Conservation (phyloP, 1,140 invertebrate species). For the Diachasmimorpha longicaudata region DNA sequence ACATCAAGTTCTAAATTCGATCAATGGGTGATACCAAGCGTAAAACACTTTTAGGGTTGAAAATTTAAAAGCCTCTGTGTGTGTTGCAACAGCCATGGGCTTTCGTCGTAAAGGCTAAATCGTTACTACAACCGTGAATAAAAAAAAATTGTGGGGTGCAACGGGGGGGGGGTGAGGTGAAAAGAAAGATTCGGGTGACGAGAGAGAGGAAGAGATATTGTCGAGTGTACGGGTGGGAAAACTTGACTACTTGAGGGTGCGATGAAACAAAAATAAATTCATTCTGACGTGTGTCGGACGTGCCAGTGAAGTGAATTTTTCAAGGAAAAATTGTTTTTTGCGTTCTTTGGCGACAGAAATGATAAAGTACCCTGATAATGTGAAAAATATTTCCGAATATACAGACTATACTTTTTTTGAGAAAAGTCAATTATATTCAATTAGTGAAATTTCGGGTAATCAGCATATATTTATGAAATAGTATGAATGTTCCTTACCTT, state of each 20-base stretch:
- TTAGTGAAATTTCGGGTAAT: no score
- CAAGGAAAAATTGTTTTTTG: neutral
- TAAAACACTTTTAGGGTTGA: conserved; percentile 64
- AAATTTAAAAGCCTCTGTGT: conserved; percentile 51
- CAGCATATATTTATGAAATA: no score
- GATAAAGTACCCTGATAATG: neutral
- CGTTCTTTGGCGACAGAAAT: no score
- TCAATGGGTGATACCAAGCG: conserved; percentile 61
- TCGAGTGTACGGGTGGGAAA: conserved; percentile 15
- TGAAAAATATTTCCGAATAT: no score
- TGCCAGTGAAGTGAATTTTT: conserved; percentile 24
- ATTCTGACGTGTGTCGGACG: conserved; percentile 32
- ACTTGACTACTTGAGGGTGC: neutral
- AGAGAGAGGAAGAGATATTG: conserved; percentile 7
- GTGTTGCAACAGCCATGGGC: neutral
- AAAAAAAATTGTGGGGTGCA: neutral
- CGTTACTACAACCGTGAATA: conserved; percentile 52
- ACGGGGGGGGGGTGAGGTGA: neutral
- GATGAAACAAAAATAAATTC: conserved; percentile 39
- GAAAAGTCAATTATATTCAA: no score
- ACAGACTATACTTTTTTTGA: no score
- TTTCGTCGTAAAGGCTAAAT: conserved; percentile 39
- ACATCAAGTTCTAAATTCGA: conserved; percentile 61
- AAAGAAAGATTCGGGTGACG: conserved; percentile 14
- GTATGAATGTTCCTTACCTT: no score